A percentile compares a stretch with the other conserved stretches of the same genome.
Evolutionary conservation across 2,797 vertebrate genomes (phyloP).

Genomic region (Anguilla anguilla): DNA sequence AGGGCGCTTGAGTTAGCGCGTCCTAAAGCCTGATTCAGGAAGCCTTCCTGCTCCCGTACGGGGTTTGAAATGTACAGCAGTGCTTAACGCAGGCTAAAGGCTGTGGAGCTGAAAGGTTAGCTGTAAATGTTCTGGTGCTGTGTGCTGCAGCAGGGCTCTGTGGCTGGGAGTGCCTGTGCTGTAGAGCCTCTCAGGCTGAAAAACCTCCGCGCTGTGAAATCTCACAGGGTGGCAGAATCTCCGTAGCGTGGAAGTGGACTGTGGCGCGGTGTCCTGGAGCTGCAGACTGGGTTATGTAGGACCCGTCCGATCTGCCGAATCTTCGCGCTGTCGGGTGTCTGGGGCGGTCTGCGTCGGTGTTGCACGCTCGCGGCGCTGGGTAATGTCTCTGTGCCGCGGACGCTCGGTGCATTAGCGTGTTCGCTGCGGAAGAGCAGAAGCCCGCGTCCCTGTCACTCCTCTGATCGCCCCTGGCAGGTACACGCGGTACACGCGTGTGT

Average conservation of each 20-base stretch:
- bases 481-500: background rate
- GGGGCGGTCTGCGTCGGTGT: background rate
- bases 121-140: background rate
- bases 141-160: background rate
- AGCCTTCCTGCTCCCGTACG: background rate
- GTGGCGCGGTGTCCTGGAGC: background rate
- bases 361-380: background rate
- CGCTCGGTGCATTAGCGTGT: background rate
- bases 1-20: background rate
- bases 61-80: background rate
- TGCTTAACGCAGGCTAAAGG: background rate
- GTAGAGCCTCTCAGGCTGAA: background rate
- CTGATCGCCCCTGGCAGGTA: conserved; percentile 31
- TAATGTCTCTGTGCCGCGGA: background rate
- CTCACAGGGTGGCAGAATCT: background rate
- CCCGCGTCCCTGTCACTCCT: conserved; percentile 12
- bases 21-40: background rate
- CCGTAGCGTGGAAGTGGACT: background rate
- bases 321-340: background rate
- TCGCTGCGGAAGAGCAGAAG: conserved; percentile 34
- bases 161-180: background rate
- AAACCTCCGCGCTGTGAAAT: background rate
- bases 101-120: background rate
- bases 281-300: background rate
- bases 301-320: background rate